A percentile compares a stretch with the other conserved stretches of the same genome.
Conservation (phyloP, 2,113 vertebrate genomes). For the Phalacrocorax brasilianus region DNA sequence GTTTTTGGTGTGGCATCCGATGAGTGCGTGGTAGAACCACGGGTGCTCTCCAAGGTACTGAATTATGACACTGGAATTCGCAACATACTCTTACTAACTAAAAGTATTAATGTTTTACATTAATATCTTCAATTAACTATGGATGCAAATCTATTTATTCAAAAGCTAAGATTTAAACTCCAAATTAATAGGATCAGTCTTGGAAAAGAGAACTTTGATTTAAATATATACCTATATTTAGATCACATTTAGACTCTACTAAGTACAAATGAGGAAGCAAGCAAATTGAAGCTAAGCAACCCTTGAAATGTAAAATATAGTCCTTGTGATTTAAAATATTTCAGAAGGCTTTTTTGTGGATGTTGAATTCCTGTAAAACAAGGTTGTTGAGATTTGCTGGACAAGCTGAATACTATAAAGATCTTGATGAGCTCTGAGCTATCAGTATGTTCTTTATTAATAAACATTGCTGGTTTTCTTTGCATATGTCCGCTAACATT, state of each 20-base stretch:
- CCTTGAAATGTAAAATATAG: conserved; percentile 41
- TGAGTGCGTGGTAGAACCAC: fast-evolving
- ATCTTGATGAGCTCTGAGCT: conserved; percentile 63
- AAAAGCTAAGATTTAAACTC: not conserved
- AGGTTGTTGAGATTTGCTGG: conserved; percentile 45
- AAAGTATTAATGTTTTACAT: conserved; percentile 33
- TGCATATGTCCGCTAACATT: conserved; percentile 14
- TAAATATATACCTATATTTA: conserved; percentile 43
- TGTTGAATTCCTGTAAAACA: not conserved
- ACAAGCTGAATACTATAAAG: conserved; percentile 61
- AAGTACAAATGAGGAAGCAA: not conserved
- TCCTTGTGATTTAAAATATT: not conserved
- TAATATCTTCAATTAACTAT: conserved; percentile 18
- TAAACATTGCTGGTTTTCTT: conserved; percentile 63
- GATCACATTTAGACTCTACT: not conserved
- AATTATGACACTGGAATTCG: not conserved
- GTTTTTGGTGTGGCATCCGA: fast-evolving
- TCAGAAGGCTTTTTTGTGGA: not conserved
- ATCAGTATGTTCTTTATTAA: conserved; percentile 60
- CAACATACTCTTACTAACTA: not conserved
- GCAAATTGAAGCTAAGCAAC: conserved; percentile 4
- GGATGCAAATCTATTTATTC: conserved; percentile 20
- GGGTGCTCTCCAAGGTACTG: conserved; percentile 77
- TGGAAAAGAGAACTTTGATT: conserved; percentile 28
- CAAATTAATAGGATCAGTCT: not conserved